Conservation (phyloP, 2,797 vertebrate genomes). For the Jordanella pulchra region DNA sequence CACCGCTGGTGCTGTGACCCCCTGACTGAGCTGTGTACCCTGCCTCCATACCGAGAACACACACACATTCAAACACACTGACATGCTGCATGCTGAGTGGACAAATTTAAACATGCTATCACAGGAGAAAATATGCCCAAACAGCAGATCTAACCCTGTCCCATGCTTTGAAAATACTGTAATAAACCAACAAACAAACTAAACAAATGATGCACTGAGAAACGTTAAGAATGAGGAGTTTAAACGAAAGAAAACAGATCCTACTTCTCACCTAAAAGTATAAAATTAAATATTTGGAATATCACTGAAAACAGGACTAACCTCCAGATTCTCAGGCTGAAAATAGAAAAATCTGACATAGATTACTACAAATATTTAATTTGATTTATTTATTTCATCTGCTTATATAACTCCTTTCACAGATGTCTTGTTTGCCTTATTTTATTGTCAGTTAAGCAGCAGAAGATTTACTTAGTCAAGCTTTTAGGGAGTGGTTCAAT, state of each 20-base stretch:
- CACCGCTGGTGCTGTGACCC: conserved; percentile 59
- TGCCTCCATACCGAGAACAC: conserved; percentile 61
- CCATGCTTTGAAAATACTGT: conserved; percentile 66
- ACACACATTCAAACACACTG: conserved; percentile 66
- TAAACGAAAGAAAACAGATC: conserved; percentile 18
- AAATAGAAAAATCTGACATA: not conserved
- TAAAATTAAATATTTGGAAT: conserved; percentile 20
- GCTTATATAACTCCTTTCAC: conserved; percentile 25
- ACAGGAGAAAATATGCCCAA: conserved; percentile 80
- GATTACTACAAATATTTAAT: not conserved
- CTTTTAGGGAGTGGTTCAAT: conserved; percentile 52
- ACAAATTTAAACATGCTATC: conserved; percentile 83
- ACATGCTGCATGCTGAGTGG: conserved; percentile 81
- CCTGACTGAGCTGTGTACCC: conserved; percentile 56
- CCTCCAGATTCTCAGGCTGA: conserved; percentile 5
- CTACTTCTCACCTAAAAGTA: conserved; percentile 24
- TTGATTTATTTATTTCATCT: not conserved
- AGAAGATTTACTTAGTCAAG: conserved; percentile 54
- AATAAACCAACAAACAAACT: conserved; percentile 78
- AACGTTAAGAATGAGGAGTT: conserved; percentile 13
- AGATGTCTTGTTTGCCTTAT: conserved; percentile 31
- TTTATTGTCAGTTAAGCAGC: conserved; percentile 46
- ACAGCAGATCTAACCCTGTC: conserved; percentile 75
- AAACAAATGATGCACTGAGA: conserved; percentile 67
- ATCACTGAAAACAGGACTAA: conserved; percentile 19